Evolutionary conservation across 2,113 vertebrate genomes (phyloP).

Genomic region (Ailurus styani): DNA sequence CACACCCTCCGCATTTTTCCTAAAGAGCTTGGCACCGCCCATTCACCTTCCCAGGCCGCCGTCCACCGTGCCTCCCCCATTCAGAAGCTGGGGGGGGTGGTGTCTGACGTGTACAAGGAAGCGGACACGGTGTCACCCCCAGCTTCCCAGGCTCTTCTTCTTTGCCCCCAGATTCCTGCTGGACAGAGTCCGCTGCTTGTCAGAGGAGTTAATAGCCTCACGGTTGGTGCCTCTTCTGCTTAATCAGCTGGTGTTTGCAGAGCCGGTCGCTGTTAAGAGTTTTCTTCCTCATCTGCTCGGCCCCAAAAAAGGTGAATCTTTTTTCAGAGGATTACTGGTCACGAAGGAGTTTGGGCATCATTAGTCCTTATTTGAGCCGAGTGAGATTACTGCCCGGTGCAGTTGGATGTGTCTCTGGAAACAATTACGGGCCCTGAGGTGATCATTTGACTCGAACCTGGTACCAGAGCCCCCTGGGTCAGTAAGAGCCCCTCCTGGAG

Average conservation of each 20-base stretch:
- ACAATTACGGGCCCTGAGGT: background rate
- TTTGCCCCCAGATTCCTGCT: constrained; percentile 88
- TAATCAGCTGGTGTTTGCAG: constrained; percentile 95
- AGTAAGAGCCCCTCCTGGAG: background rate
- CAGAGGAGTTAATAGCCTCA: constrained; percentile 91
- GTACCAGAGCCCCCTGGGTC: background rate
- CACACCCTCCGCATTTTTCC: background rate
- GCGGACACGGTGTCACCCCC: accelerated
- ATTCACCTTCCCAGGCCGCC: background rate
- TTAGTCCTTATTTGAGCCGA: background rate
- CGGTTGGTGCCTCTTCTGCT: constrained; percentile 94
- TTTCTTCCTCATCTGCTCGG: constrained; percentile 96
- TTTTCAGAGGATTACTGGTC: background rate
- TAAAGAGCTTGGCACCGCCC: accelerated
- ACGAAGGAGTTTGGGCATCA: background rate
- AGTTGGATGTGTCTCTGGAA: background rate
- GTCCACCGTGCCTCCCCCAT: background rate
- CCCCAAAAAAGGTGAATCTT: constrained; percentile 91
- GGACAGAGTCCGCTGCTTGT: constrained; percentile 91
- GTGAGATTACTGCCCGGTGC: background rate
- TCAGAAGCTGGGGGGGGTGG: background rate
- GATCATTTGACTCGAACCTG: background rate
- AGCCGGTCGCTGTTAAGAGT: constrained; percentile 96
- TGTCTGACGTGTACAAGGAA: too few species aligned
- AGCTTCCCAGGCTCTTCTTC: background rate